Percentiles rank a stretch among this genome's conserved stretches.
Conservation (phyloP, 2,113 vertebrate species). For the Protobothrops flavoviridis region DNA sequence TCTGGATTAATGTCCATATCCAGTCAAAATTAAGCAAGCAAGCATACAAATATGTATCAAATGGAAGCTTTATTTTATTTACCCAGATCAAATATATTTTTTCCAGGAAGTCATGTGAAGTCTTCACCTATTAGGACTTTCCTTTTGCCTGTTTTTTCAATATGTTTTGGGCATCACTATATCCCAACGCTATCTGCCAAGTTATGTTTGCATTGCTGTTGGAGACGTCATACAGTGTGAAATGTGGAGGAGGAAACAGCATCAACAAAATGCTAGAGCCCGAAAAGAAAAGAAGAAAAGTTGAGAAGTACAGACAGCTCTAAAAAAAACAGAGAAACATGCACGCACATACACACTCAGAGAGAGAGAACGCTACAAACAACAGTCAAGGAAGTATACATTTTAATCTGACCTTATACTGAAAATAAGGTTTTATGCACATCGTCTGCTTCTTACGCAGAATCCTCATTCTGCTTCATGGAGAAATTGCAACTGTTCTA, state of each 20-base stretch:
- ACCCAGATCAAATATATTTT: background rate
- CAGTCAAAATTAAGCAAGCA: background rate
- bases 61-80: background rate
- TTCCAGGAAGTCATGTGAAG: background rate
- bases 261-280: constrained; percentile 3
- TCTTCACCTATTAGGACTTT: background rate
- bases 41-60: background rate
- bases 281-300: background rate
- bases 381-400: background rate
- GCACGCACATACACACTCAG: background rate
- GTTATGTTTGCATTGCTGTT: constrained; percentile 15
- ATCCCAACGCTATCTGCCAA: constrained; percentile 7
- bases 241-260: background rate
- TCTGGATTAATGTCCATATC: background rate
- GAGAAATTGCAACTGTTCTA: background rate
- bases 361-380: background rate
- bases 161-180: constrained; percentile 10
- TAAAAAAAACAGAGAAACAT: background rate
- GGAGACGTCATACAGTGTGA: constrained; percentile 4
- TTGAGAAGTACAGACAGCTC: background rate
- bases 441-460: background rate
- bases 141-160: background rate
- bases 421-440: background rate
- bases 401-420: background rate
- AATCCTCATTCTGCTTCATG: background rate